These are phyloP conservation scores for Ameiurus melas DNA, from an alignment of 2,113 vertebrate species.

Conservation along the genomic window DNA sequence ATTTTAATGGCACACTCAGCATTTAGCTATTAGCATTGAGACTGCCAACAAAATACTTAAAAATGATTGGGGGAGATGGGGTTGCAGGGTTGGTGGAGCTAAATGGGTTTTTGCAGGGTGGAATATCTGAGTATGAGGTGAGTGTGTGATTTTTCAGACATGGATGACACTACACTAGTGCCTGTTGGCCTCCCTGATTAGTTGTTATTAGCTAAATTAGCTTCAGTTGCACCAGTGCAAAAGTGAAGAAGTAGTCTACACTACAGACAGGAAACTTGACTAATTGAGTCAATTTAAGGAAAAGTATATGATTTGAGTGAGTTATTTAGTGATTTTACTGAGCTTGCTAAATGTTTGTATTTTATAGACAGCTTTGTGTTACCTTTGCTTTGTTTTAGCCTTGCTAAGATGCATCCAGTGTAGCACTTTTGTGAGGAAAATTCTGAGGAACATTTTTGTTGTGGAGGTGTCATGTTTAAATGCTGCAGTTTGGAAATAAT, in stretches of 20 bases:
- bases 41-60: too few relatives aligned
- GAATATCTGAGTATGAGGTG: too few relatives aligned
- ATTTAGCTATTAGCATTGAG: too few relatives aligned
- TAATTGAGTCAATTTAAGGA: background rate
- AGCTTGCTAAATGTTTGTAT: background rate
- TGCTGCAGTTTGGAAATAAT: slow-evolving; percentile 29
- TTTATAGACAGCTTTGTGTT: background rate
- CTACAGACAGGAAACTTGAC: background rate
- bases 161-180: background rate
- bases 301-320: background rate
- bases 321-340: too few relatives aligned
- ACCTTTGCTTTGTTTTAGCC: background rate
- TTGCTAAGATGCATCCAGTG: background rate
- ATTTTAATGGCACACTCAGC: too few relatives aligned
- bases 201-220: background rate
- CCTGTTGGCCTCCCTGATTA: background rate
- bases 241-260: background rate
- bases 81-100: too few relatives aligned
- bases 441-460: background rate
- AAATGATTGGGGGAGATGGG: too few relatives aligned
- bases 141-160: background rate
- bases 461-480: slow-evolving; percentile 31
- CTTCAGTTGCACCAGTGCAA: background rate
- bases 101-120: too few relatives aligned
- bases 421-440: slow-evolving; percentile 10